Base-by-base conservation (phyloP, 2,113 vertebrate genomes). In the Edolisoma coerulescens region DNA sequence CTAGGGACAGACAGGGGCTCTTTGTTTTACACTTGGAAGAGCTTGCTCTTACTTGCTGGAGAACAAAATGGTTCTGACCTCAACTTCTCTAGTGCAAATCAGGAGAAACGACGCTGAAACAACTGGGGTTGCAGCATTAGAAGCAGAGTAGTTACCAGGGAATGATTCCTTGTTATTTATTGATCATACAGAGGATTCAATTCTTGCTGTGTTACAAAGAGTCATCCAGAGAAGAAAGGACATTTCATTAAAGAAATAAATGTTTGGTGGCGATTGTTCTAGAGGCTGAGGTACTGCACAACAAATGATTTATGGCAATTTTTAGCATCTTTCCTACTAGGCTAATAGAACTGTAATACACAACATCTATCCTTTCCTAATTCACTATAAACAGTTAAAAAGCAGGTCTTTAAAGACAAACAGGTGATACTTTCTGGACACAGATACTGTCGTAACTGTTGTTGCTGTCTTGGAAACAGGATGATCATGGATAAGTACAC, bases 181-280 rank as follows among this genome's bases (percentile, higher is more conserved):
- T 52, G 73, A 89, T 91, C n/a, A 61, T 0, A 1, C n/a, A 32
- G 53, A 87, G 60, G 39, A 64, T 78, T 52, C 41, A 32, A 49
- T 82, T 85, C 65, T 82, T 82, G 41, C 47, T 68, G 24, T 26
- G 41, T 39, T 71, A 59, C 65, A 56, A 39, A 68, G 50, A 84
- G 50, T 56, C 61, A 81, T 71, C 27, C 44, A 50, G 89, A 78
- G 73, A 75, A 77, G 83, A 93, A 86, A 74, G n/a, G 56, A 44
- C 32, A 44, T 89, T 95, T 94, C 61, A 78, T 68, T 92, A 92
- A 71, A 75, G 52, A 78, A 92, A 92, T 41, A 76, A 91, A 89
- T n/a, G 35, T 68, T 95, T 56, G 20, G 8, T 52, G 17, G 5
- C 0, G 0, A 41, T 78, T 89, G 49, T 82, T 89, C 60, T 57